Conservation (phyloP, 2,888 invertebrate species). For the Xylota segnis region DNA sequence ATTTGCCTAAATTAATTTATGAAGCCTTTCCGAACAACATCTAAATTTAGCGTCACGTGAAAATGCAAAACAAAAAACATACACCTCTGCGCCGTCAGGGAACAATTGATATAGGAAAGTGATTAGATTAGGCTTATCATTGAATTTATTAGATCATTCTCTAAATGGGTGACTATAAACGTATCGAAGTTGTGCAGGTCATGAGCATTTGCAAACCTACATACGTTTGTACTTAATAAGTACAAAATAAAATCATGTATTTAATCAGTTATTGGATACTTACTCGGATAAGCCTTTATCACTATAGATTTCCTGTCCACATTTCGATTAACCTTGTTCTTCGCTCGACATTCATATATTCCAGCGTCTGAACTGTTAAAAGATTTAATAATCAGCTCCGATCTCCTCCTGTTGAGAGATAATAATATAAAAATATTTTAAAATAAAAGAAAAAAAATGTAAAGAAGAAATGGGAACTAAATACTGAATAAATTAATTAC, state of each 20-base stretch:
- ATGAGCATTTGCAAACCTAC: neutral
- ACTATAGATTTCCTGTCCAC: constrained; percentile 83
- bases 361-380: constrained; percentile 91
- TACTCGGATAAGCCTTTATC: constrained; percentile 84
- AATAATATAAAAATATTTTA: constrained; percentile 77
- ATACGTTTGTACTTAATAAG: no score
- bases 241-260: neutral
- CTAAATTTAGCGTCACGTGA: neutral
- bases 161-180: neutral
- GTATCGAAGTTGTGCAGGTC: neutral
- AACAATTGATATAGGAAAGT: neutral
- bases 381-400: constrained; percentile 92
- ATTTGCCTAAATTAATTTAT: no score
- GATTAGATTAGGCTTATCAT: neutral
- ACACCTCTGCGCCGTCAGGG: no score
- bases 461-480: neutral
- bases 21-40: neutral
- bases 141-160: constrained; percentile 9
- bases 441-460: neutral
- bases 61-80: neutral
- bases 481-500: neutral
- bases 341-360: constrained; percentile 92
- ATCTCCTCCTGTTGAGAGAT: constrained; percentile 90
- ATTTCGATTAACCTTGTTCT: constrained; percentile 84
- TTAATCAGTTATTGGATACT: constrained; percentile 71